Evolutionary conservation across 2,113 vertebrate species (phyloP).

Genomic region (Leucosticte australis): DNA sequence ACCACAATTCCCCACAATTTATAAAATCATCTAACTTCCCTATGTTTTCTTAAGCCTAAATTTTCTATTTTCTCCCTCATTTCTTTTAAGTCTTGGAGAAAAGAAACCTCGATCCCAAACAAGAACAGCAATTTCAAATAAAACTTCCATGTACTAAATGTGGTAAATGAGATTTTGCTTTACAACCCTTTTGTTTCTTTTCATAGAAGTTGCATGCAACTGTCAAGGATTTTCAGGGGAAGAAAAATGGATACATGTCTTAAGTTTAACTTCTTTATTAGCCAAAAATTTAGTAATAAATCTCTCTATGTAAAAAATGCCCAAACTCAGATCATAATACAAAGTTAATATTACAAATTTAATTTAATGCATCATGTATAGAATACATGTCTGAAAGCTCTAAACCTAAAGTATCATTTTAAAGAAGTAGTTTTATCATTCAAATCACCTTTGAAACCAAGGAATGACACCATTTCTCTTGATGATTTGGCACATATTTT

Average conservation of each 20-base stretch:
- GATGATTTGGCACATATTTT: not conserved
- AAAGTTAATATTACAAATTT: not conserved
- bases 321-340: not conserved
- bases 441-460: slow-evolving; percentile 5
- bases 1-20: not conserved
- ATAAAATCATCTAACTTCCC: not conserved
- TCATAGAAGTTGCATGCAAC: not conserved
- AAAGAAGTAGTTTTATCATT: not conserved
- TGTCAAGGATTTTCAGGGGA: not conserved
- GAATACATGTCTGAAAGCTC: not conserved
- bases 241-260: not conserved
- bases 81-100: not conserved
- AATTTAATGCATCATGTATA: not conserved
- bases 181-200: not conserved
- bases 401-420: not conserved
- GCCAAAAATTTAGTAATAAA: not conserved
- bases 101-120: not conserved
- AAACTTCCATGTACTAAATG: not conserved
- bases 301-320: not conserved
- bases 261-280: not conserved
- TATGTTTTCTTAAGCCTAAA: not conserved
- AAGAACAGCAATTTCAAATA: not conserved
- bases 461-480: not conserved
- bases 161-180: not conserved
- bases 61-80: not conserved